A percentile compares a stretch with the other conserved stretches of the same genome.
These are phyloP conservation scores for Spilogale gracilis DNA, from an alignment of 2,113 vertebrate species.

Conservation along the genomic window DNA sequence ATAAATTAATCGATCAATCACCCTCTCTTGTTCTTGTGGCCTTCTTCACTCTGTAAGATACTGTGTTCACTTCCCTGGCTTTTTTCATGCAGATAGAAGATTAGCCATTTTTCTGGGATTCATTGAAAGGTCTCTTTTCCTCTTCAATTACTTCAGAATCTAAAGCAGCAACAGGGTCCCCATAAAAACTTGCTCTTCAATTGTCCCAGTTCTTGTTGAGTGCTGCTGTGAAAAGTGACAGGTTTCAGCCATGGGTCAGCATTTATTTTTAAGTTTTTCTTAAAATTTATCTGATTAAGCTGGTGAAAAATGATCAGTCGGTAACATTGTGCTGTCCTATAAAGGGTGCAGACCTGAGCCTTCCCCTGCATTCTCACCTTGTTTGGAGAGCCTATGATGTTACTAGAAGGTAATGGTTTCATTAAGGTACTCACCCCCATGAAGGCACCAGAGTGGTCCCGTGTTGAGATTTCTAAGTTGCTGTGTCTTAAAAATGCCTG, in stretches of 20 bases:
- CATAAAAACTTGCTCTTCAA: conserved; percentile 93
- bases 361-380: conserved; percentile 70
- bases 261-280: conserved; percentile 78
- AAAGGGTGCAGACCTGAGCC: conserved; percentile 65
- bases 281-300: conserved; percentile 61
- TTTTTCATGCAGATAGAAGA: conserved; percentile 85
- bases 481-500: conserved; percentile 68
- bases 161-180: conserved; percentile 94
- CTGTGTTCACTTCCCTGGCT: conserved; percentile 87
- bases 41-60: conserved; percentile 90
- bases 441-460: conserved; percentile 62
- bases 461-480: conserved; percentile 51
- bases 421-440: conserved; percentile 89
- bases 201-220: conserved; percentile 92
- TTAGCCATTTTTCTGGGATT: conserved; percentile 82
- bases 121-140: conserved; percentile 85
- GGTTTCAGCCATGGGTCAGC: conserved; percentile 93
- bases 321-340: conserved; percentile 78
- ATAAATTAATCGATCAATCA: conserved; percentile 80
- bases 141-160: conserved; percentile 90
- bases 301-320: conserved; percentile 70
- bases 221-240: conserved; percentile 93
- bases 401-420: conserved; percentile 82
- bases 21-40: conserved; percentile 91
- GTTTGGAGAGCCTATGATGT: conserved; percentile 73